Conservation (phyloP, 2,797 vertebrate genomes). For the Bradypodion ventrale region DNA sequence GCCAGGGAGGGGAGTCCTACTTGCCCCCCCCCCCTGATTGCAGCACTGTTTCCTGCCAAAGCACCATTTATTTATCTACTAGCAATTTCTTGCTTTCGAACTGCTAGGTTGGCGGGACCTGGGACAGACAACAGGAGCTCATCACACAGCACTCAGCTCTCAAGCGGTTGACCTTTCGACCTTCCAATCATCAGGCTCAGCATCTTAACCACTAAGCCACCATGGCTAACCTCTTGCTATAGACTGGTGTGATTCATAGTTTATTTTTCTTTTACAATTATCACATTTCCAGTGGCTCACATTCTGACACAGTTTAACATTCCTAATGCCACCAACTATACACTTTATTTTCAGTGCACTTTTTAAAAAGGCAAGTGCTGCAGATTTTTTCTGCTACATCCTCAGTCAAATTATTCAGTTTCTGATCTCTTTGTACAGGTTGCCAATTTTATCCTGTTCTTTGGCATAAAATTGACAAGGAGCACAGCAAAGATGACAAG, state of each 20-base stretch:
- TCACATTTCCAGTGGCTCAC: constrained; percentile 1
- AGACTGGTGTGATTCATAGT: not conserved
- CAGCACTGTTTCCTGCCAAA: too few relatives aligned
- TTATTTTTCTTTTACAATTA: not conserved
- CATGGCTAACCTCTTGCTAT: constrained; percentile 1
- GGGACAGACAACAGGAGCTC: too few relatives aligned
- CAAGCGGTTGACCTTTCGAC: too few relatives aligned
- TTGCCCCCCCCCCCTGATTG: too few relatives aligned
- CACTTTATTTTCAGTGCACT: not conserved
- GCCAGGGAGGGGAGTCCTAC: too few relatives aligned
- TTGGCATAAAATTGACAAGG: constrained; percentile 30
- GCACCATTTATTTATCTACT: too few relatives aligned
- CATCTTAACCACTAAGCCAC: too few relatives aligned
- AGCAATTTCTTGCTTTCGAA: too few relatives aligned
- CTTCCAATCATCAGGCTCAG: too few relatives aligned
- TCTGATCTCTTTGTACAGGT: constrained; percentile 24
- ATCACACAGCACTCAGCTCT: too few relatives aligned
- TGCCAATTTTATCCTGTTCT: constrained; percentile 21
- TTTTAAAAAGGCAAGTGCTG: not conserved
- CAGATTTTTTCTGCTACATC: constrained; percentile 21
- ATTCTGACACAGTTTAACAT: constrained; percentile 18
- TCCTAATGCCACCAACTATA: not conserved
- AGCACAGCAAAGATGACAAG: constrained; percentile 21
- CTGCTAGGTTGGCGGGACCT: too few relatives aligned
- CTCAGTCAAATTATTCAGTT: constrained; percentile 25